These are phyloP conservation scores for Platycercus adscitus DNA, from an alignment of 2,113 vertebrate genomes.

Conservation along the genomic window DNA sequence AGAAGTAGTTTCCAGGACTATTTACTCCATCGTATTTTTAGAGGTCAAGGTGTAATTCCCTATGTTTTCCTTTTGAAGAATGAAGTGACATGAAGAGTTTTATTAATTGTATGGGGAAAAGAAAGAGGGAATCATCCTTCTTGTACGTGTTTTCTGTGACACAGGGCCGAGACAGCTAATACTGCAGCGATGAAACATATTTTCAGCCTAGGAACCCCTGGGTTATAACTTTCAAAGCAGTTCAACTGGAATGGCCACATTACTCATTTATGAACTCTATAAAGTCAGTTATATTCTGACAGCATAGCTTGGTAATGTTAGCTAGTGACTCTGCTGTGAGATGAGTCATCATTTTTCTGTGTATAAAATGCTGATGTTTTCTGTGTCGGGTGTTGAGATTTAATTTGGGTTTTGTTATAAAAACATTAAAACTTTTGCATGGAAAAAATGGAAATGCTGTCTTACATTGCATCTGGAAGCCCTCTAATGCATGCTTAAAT, in stretches of 20 bases:
- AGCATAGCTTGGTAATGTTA: not conserved
- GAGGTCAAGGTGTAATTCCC: not conserved
- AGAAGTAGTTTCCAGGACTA: not conserved
- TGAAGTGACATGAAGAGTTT: not conserved
- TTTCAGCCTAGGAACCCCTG: not conserved
- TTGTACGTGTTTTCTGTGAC: not conserved
- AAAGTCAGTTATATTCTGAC: not conserved
- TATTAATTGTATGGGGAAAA: not conserved
- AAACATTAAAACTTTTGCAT: not conserved
- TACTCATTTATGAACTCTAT: slow-evolving; percentile 17
- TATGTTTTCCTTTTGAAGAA: not conserved
- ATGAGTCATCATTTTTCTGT: not conserved
- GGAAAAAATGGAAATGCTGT: not conserved
- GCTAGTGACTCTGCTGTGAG: not conserved
- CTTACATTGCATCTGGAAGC: not conserved
- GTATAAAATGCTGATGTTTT: not conserved
- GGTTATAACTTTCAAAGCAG: slow-evolving; percentile 7
- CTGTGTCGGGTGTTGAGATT: not conserved
- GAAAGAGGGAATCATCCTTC: not conserved
- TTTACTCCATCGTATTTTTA: not conserved
- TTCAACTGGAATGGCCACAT: not conserved
- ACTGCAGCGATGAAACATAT: not conserved
- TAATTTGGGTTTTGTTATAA: not conserved
- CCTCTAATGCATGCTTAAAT: not conserved
- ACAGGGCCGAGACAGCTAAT: not conserved